Conservation (phyloP, 2,888 invertebrate species). For the Shargacucullia verbasci region DNA sequence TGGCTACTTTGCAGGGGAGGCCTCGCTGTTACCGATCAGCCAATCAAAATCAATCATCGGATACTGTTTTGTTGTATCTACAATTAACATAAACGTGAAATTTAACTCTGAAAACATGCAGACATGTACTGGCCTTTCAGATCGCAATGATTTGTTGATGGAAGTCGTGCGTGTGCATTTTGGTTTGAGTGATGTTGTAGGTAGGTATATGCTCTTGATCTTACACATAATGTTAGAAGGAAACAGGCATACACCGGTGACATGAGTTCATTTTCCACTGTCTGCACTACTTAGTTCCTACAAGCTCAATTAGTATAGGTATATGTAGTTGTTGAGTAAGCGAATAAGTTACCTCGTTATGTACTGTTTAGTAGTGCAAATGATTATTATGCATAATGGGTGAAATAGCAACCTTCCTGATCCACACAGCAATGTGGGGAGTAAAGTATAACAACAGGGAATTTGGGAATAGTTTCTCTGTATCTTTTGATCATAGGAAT, state of each 20-base stretch:
- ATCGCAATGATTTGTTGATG: conserved; percentile 44
- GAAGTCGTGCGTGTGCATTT: conserved; percentile 46
- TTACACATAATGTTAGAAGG: conserved; percentile 30
- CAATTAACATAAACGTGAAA: conserved; percentile 86
- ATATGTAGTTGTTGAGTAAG: conserved; percentile 20
- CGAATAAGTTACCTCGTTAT: conserved; percentile 25
- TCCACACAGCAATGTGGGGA: conserved; percentile 20
- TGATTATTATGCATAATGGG: conserved; percentile 32
- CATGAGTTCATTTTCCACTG: conserved; percentile 13
- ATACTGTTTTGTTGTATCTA: conserved; percentile 88
- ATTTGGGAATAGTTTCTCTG: conserved; percentile 17
- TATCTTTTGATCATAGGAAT: conserved; percentile 17
- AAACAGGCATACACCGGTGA: conserved; percentile 30
- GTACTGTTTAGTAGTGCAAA: conserved; percentile 22
- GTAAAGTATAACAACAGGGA: conserved; percentile 18
- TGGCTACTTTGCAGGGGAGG: conserved; percentile 79
- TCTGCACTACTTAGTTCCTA: conserved; percentile 15
- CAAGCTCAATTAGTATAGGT: conserved; percentile 38
- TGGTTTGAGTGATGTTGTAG: conserved; percentile 43
- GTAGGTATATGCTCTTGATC: conserved; percentile 36
- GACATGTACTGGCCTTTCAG: conserved; percentile 45
- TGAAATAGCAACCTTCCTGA: conserved; percentile 40
- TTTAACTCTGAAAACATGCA: conserved; percentile 66
- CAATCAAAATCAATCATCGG: conserved; percentile 89
- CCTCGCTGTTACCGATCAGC: conserved; percentile 86